Conservation (phyloP, 2,888 invertebrate genomes). For the Calameuta idolon region DNA sequence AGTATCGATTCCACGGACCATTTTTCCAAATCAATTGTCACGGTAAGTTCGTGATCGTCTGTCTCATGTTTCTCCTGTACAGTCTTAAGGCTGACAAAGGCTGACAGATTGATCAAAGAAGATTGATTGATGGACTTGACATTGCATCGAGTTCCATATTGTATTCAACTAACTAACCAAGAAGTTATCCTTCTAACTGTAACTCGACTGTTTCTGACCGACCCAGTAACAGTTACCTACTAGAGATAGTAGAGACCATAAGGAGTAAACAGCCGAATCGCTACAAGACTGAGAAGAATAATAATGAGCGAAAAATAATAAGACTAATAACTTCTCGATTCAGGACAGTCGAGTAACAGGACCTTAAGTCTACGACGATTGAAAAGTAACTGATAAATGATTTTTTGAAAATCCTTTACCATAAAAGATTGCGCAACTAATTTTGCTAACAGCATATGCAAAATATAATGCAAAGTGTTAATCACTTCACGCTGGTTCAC, state of each 20-base stretch:
- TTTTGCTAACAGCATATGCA: neutral
- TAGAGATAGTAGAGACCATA: neutral
- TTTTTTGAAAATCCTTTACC: neutral
- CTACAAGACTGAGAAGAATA: neutral
- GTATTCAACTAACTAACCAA: neutral
- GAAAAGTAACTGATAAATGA: neutral
- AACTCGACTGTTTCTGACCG: conserved; percentile 1
- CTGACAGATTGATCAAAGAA: neutral
- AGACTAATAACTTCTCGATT: neutral
- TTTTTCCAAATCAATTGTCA: conserved; percentile 9
- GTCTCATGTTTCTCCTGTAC: neutral
- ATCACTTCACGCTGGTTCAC: conserved; percentile 33
- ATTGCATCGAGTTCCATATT: neutral
- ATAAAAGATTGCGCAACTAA: neutral
- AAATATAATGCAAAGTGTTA: neutral
- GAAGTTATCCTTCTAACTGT: conserved; percentile 5
- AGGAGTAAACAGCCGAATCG: neutral
- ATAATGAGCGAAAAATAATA: neutral
- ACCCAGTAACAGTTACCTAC: neutral
- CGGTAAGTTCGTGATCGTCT: conserved; percentile 10
- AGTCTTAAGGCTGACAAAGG: neutral
- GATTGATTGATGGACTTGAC: neutral
- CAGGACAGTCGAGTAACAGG: neutral
- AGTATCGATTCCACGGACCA: neutral
- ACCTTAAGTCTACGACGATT: neutral